Evolutionary conservation across 2,113 vertebrate genomes (phyloP).

Genomic region (Chelonoidis abingdonii): DNA sequence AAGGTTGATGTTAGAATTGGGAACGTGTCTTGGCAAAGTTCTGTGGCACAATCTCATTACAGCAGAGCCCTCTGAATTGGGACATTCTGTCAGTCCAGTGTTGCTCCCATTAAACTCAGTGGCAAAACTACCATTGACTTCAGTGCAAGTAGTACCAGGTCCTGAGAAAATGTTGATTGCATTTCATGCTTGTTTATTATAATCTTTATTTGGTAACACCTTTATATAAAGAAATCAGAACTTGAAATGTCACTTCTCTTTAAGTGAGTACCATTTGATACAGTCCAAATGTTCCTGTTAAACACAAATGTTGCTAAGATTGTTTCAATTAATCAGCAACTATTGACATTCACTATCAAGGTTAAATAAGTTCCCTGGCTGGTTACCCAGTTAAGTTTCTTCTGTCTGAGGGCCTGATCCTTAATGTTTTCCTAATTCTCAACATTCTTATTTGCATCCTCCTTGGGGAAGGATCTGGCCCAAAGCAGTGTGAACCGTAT

Average conservation of each 20-base stretch:
- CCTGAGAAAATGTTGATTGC: background rate
- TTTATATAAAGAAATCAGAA: fast-evolving
- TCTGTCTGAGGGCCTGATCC: background rate
- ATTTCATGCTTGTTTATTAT: background rate
- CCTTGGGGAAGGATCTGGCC: background rate
- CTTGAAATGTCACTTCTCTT: background rate
- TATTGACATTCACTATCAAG: fast-evolving
- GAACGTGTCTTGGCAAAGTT: background rate
- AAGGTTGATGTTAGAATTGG: slow-evolving; percentile 38
- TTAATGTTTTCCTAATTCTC: fast-evolving
- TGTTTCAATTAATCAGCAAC: background rate
- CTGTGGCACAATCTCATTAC: background rate
- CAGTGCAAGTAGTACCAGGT: fast-evolving
- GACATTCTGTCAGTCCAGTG: fast-evolving
- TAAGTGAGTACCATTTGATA: background rate
- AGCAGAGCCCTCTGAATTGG: no score
- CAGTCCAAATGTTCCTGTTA: background rate
- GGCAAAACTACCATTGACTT: background rate
- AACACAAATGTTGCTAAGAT: fast-evolving
- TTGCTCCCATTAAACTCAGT: background rate
- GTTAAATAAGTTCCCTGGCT: background rate
- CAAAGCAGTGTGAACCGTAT: background rate
- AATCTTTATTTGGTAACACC: background rate
- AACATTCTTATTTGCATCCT: background rate
- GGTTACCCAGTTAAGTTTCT: background rate